Evolutionary conservation across 2,113 vertebrate genomes (phyloP).

Genomic region (Eleginops maclovinus): DNA sequence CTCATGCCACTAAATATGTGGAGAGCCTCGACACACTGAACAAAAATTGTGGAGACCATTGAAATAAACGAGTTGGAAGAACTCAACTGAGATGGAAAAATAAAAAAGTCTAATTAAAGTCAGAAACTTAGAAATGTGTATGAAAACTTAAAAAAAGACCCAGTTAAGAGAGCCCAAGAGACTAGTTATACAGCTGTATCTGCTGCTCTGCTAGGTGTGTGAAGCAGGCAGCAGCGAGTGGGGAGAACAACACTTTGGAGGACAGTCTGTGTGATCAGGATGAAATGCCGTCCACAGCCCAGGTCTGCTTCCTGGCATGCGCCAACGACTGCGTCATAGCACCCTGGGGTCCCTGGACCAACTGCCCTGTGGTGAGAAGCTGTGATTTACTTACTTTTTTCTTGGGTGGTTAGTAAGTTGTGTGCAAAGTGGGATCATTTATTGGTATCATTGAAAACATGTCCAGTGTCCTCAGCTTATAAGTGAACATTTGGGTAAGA

Average conservation of each 20-base stretch:
- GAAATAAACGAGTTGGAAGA: not conserved
- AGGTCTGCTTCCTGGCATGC: constrained; percentile 90
- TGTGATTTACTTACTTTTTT: not conserved
- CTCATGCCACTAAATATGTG: not conserved
- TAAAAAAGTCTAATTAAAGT: constrained; percentile 19
- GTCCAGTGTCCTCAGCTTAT: not conserved
- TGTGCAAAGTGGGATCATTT: not conserved
- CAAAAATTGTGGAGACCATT: not conserved
- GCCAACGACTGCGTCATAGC: constrained; percentile 91
- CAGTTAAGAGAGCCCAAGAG: constrained; percentile 35
- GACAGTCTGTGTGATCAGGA: constrained; percentile 85
- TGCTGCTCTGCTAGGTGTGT: constrained; percentile 86
- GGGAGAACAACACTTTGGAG: constrained; percentile 78
- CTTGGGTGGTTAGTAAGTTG: not conserved
- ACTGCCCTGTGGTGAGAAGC: constrained; percentile 88
- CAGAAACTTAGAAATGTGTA: constrained; percentile 35
- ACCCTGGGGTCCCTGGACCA: constrained; percentile 92
- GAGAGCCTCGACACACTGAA: not conserved
- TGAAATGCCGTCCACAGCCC: constrained; percentile 84
- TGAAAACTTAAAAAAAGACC: constrained; percentile 31
- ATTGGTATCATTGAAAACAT: not conserved
- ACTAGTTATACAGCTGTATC: constrained; percentile 44
- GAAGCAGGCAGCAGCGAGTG: constrained; percentile 72
- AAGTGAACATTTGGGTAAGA: not conserved
- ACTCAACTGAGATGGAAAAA: too few relatives aligned